phyloP scores from a whole-genome alignment of 1,140 invertebrate species.

The Anastatus disparis region DNA sequence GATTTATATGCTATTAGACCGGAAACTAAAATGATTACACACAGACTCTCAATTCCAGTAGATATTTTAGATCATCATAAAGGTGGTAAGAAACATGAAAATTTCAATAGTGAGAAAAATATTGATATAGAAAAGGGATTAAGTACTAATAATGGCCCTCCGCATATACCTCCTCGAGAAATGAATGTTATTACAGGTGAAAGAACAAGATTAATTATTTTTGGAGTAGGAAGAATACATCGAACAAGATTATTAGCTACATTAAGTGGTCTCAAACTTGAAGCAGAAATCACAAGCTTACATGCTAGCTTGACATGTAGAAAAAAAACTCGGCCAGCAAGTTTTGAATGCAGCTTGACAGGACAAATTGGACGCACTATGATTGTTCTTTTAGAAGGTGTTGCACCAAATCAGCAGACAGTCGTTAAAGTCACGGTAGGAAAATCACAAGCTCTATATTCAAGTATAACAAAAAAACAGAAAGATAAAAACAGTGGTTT shows the following conservation, averaged over 20 bases:
- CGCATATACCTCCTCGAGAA: conserved; percentile 64
- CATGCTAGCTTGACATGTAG: conserved; percentile 82
- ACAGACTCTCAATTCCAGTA: conserved; percentile 65
- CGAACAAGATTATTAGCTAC: conserved; percentile 88
- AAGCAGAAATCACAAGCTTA: conserved; percentile 87
- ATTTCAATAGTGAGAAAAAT: conserved; percentile 57
- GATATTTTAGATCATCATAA: conserved; percentile 60
- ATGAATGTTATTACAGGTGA: conserved; percentile 65
- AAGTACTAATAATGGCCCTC: conserved; percentile 63
- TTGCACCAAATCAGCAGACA: conserved; percentile 90
- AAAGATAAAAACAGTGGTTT: conserved; percentile 90
- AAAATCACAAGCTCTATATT: conserved; percentile 92
- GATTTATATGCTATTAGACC: conserved; percentile 94
- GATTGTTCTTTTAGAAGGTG: conserved; percentile 91
- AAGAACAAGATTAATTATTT: conserved; percentile 75
- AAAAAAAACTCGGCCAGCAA: conserved; percentile 77
- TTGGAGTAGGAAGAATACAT: conserved; percentile 89
- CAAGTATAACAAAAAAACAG: conserved; percentile 79
- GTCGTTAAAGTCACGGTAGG: conserved; percentile 93
- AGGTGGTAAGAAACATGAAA: conserved; percentile 55
- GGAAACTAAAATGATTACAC: conserved; percentile 89
- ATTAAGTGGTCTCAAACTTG: conserved; percentile 90
- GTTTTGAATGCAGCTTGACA: conserved; percentile 87
- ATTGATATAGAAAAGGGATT: conserved; percentile 64
- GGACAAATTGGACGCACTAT: conserved; percentile 92